Conservation (phyloP, 2,888 invertebrate species). For the Sisyra terminalis region DNA sequence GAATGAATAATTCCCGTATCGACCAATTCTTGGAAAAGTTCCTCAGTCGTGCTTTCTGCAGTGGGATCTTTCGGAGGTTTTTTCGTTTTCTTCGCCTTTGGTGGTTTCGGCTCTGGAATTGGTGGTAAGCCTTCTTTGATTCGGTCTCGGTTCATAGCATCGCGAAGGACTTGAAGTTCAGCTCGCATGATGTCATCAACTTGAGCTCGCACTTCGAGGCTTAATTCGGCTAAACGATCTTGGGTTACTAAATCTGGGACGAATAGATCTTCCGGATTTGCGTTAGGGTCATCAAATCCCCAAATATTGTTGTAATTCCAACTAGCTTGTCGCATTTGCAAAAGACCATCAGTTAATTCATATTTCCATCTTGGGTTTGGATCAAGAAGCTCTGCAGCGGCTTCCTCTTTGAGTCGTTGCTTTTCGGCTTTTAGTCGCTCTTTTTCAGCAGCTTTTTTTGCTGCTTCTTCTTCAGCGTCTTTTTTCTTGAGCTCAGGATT, state of each 20-base stretch:
- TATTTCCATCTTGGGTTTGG: conserved; percentile 15
- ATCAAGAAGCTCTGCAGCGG: conserved; percentile 13
- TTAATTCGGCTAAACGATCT: conserved; percentile 43
- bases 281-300: conserved; percentile 30
- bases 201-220: conserved; percentile 44
- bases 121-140: conserved; percentile 13
- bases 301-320: conserved; percentile 32
- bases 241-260: conserved; percentile 48
- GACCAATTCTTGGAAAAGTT: conserved; percentile 56
- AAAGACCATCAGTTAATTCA: conserved; percentile 22
- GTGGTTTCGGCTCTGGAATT: conserved; percentile 1
- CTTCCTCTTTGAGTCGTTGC: conserved; percentile 17
- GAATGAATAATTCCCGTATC: conserved; percentile 49
- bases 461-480: conserved; percentile 1
- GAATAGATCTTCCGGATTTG: conserved; percentile 37
- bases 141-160: conserved; percentile 22
- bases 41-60: conserved; percentile 38
- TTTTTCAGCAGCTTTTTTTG: conserved; percentile 3
- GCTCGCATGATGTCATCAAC: conserved; percentile 49
- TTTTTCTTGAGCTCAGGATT: conserved; percentile 4
- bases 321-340: conserved; percentile 25
- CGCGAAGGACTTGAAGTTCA: conserved; percentile 19
- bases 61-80: conserved; percentile 19
- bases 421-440: conserved; percentile 3
- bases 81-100: conserved; percentile 7